Evolutionary conservation across 2,113 vertebrate genomes (phyloP).

Genomic region (Scartelaos histophorus): DNA sequence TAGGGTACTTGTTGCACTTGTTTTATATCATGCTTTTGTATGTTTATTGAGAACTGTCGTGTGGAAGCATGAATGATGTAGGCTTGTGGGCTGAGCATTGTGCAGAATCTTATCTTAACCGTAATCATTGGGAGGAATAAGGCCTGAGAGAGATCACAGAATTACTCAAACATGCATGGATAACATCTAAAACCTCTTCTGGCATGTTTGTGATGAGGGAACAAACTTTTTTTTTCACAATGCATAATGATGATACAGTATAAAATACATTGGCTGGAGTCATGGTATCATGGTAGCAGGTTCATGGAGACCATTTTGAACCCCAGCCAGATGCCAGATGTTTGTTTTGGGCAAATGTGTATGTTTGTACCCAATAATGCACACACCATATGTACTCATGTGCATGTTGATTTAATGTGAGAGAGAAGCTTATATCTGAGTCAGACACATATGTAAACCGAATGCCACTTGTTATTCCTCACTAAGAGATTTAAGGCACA

Average conservation of each 20-base stretch:
- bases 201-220: too few relatives aligned
- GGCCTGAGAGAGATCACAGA: too few relatives aligned
- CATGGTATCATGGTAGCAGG: background rate
- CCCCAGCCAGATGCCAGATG: slow-evolving; percentile 1
- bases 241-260: background rate
- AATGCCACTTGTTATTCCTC: slow-evolving; percentile 8
- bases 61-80: too few relatives aligned
- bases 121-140: too few relatives aligned
- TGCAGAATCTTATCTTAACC: too few relatives aligned
- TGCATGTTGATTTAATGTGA: background rate
- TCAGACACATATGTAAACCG: slow-evolving; percentile 1
- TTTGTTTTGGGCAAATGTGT: background rate
- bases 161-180: too few relatives aligned
- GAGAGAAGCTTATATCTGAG: background rate
- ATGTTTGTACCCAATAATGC: background rate
- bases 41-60: too few relatives aligned
- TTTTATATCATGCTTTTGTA: too few relatives aligned
- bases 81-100: too few relatives aligned
- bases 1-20: too few relatives aligned
- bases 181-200: too few relatives aligned
- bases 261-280: background rate
- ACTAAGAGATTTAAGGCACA: slow-evolving; percentile 1
- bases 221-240: too few relatives aligned
- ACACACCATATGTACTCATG: slow-evolving; percentile 1
- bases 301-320: background rate